phyloP scores from a whole-genome alignment of 2,113 vertebrate genomes.

The Boulengeromyrus knoepffleri region DNA sequence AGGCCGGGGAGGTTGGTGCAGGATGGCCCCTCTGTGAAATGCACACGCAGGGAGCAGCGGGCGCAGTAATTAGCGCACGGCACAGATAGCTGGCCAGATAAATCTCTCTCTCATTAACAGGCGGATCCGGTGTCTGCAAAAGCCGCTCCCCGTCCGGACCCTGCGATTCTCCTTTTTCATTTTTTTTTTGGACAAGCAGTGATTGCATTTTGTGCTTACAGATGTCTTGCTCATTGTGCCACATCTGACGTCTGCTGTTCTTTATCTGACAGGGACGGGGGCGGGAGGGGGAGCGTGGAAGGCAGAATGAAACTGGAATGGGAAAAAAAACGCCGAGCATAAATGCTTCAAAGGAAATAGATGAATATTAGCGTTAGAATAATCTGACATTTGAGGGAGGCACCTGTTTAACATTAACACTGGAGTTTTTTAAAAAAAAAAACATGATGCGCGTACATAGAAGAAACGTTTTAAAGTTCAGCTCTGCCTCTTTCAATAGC shows the following conservation, averaged over 20 bases:
- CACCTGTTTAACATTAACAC: constrained; percentile 6
- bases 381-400: constrained; percentile 12
- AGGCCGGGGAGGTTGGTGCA: neutral
- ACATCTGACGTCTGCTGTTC: neutral
- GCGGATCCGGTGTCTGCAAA: neutral
- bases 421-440: constrained; percentile 5
- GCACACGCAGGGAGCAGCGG: neutral
- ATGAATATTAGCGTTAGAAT: constrained; percentile 22
- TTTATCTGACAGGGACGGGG: constrained; percentile 4
- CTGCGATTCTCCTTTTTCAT: neutral
- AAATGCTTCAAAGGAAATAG: neutral
- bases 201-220: constrained; percentile 23
- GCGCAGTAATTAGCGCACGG: constrained; percentile 9
- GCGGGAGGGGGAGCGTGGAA: constrained; percentile 1
- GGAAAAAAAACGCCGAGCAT: neutral
- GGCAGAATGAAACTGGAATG: neutral
- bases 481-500: neutral
- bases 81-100: constrained; percentile 12
- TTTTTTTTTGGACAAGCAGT: constrained; percentile 6
- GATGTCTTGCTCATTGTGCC: constrained; percentile 4
- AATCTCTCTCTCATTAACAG: constrained; percentile 13
- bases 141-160: neutral
- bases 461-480: neutral
- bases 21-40: neutral
- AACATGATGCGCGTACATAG: neutral